These are phyloP conservation scores for Nephrotoma guestfalica DNA, from an alignment of 2,888 invertebrate species.

Conservation along the genomic window DNA sequence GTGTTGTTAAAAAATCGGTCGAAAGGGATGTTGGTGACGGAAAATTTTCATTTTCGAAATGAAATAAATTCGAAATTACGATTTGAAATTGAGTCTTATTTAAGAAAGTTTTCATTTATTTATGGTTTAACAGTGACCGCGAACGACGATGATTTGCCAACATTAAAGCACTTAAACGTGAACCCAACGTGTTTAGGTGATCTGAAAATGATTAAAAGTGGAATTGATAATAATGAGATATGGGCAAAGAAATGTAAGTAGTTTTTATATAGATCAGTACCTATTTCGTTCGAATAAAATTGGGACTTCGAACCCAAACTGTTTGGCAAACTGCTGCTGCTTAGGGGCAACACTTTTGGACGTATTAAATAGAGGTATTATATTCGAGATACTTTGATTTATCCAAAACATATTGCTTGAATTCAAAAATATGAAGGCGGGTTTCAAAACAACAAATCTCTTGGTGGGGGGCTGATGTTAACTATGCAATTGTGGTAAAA, in stretches of 20 bases:
- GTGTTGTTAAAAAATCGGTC: too few species aligned
- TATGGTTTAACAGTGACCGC: background rate
- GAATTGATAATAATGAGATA: background rate
- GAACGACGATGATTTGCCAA: background rate
- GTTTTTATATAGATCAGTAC: background rate
- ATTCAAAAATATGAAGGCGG: too few species aligned
- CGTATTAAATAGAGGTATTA: too few species aligned
- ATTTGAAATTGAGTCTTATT: background rate
- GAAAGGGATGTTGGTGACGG: background rate
- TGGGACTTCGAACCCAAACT: too few species aligned
- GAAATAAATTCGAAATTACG: background rate
- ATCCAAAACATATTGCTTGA: too few species aligned
- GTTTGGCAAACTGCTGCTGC: too few species aligned
- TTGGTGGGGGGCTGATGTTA: too few species aligned
- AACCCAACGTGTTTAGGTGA: background rate
- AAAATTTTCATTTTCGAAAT: background rate
- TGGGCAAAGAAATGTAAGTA: background rate
- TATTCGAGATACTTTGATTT: too few species aligned
- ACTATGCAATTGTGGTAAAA: too few species aligned
- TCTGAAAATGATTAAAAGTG: background rate
- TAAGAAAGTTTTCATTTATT: background rate
- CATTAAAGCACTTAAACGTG: background rate
- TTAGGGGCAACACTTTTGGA: too few species aligned
- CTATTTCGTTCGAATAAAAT: too few species aligned
- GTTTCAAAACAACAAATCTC: too few species aligned